Evolutionary conservation across 2,797 vertebrate species (phyloP).

Genomic region (Brachyalestes nurse): DNA sequence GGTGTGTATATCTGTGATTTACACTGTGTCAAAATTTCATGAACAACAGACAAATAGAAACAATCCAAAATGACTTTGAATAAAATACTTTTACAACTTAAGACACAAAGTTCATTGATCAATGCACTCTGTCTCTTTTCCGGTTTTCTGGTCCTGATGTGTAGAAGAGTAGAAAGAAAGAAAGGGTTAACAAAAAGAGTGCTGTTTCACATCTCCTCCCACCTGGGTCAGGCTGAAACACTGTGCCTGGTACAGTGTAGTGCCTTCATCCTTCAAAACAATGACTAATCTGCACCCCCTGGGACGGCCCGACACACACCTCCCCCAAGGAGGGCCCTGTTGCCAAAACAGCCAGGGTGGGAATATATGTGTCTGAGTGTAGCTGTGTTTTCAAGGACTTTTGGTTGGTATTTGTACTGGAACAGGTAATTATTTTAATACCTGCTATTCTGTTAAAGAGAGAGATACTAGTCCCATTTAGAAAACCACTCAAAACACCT

Average conservation of each 20-base stretch:
- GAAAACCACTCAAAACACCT: neutral
- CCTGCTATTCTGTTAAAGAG: neutral
- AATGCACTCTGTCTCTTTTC: neutral
- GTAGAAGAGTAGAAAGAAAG: neutral
- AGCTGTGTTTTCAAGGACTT: slow-evolving; percentile 14
- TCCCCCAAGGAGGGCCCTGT: slow-evolving; percentile 30
- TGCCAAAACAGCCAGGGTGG: slow-evolving; percentile 46
- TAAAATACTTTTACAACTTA: too few species aligned
- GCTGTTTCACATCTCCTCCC: slow-evolving; percentile 49
- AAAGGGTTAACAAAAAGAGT: slow-evolving; percentile 36
- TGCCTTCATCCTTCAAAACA: slow-evolving; percentile 49
- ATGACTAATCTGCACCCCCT: slow-evolving; percentile 46
- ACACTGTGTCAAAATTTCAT: too few species aligned
- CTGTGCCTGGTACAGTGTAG: slow-evolving; percentile 58
- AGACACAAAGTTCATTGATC: too few species aligned
- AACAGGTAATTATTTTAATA: neutral
- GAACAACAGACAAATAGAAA: too few species aligned
- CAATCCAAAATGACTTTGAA: too few species aligned
- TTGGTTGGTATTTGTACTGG: neutral
- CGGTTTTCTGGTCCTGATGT: neutral
- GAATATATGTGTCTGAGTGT: slow-evolving; percentile 24
- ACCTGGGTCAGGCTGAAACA: slow-evolving; percentile 36
- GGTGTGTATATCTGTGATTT: too few species aligned
- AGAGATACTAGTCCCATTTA: neutral
- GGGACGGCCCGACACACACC: slow-evolving; percentile 32